These are phyloP conservation scores for Coranthus polyacanthus DNA, from an alignment of 2,797 vertebrate species.

Conservation along the genomic window DNA sequence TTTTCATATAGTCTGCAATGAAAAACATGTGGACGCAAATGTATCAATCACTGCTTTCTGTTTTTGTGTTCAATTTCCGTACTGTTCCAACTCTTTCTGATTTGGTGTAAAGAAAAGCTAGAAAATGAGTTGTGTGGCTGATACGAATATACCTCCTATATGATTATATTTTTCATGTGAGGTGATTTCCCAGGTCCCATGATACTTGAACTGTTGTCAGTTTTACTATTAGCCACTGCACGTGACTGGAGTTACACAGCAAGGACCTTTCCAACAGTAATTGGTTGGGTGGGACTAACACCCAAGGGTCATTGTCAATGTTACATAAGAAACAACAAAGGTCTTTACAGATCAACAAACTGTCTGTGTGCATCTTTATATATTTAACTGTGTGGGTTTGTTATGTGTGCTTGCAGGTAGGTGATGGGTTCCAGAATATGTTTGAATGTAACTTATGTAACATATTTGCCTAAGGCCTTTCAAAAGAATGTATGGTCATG, in stretches of 20 bases:
- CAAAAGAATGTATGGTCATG: slow-evolving; percentile 5
- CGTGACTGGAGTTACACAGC: slow-evolving; percentile 35
- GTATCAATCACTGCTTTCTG: no score
- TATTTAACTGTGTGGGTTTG: slow-evolving; percentile 8
- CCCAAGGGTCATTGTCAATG: slow-evolving; percentile 37
- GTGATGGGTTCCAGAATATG: slow-evolving; percentile 11
- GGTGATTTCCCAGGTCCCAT: slow-evolving; percentile 20
- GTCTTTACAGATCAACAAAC: slow-evolving; percentile 26
- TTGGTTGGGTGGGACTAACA: slow-evolving; percentile 30
- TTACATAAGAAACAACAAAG: slow-evolving; percentile 52
- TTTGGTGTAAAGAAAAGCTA: neutral
- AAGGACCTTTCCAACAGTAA: slow-evolving; percentile 39
- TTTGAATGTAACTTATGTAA: slow-evolving; percentile 45
- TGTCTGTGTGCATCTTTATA: slow-evolving; percentile 10
- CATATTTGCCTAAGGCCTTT: slow-evolving; percentile 17
- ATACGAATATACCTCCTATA: neutral
- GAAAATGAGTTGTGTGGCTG: neutral
- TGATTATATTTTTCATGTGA: neutral
- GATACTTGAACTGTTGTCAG: slow-evolving; percentile 41
- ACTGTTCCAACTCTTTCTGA: neutral
- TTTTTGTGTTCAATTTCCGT: neutral
- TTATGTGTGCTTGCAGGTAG: slow-evolving; percentile 14
- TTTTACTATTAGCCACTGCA: slow-evolving; percentile 16
- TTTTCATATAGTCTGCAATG: no score
- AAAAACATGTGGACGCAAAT: no score